Conservation (phyloP, 2,797 vertebrate species). For the Esox lucius region DNA sequence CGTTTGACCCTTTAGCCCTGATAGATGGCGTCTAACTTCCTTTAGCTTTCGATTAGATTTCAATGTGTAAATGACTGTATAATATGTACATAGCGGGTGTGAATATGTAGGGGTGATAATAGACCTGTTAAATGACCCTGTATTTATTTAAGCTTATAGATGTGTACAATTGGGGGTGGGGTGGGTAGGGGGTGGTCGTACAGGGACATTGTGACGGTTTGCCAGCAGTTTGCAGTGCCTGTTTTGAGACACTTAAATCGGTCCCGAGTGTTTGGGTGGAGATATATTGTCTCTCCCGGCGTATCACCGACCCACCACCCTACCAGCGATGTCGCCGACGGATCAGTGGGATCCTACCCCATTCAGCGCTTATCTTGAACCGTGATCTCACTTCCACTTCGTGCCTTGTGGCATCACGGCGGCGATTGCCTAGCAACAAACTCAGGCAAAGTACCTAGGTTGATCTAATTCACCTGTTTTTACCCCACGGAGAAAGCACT, state of each 20-base stretch:
- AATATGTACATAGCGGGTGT: not conserved
- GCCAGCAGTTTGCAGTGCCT: not conserved
- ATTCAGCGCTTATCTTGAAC: conserved; percentile 32
- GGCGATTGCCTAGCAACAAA: not conserved
- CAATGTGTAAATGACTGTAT: not conserved
- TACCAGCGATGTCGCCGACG: not conserved
- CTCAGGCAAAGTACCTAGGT: not conserved
- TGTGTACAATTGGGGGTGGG: not conserved
- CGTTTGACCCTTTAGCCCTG: not conserved
- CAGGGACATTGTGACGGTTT: not conserved
- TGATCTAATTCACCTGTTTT: not conserved
- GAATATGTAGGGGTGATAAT: not conserved
- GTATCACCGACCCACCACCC: not conserved
- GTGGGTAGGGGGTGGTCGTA: too few relatives aligned
- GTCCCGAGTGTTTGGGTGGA: not conserved
- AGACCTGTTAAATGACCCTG: too few relatives aligned
- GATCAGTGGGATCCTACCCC: not conserved
- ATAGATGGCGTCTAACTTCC: not conserved
- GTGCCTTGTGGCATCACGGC: not conserved
- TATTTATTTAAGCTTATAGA: not conserved
- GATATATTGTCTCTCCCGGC: not conserved
- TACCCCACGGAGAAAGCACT: not conserved
- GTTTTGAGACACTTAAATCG: not conserved
- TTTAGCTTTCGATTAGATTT: not conserved
- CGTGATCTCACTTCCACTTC: not conserved